phyloP scores from a whole-genome alignment of 2,888 invertebrate genomes.

The Beris morrisii region DNA sequence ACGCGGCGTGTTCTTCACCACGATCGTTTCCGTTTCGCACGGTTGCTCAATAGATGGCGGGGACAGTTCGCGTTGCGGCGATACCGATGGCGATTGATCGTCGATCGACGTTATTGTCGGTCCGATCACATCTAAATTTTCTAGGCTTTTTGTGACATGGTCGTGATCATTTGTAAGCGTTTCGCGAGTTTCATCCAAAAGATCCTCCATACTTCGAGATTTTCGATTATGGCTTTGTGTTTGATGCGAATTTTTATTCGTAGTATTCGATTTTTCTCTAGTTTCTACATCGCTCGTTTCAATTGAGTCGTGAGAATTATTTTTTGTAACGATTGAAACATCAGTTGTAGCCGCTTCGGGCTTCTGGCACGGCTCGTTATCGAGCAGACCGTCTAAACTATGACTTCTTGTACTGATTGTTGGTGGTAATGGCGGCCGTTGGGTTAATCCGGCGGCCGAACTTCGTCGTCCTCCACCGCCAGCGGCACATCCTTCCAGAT shows the following conservation, averaged over 20 bases:
- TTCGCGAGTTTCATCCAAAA: slow-evolving; percentile 58
- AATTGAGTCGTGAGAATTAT: slow-evolving; percentile 46
- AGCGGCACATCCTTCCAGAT: slow-evolving; percentile 40
- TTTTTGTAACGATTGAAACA: slow-evolving; percentile 18
- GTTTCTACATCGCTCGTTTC: slow-evolving; percentile 44
- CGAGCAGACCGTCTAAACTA: slow-evolving; percentile 66
- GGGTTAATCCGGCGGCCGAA: slow-evolving; percentile 52
- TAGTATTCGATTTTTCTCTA: slow-evolving; percentile 1
- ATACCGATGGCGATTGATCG: slow-evolving; percentile 7
- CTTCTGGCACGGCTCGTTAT: slow-evolving; percentile 47
- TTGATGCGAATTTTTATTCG: slow-evolving; percentile 1
- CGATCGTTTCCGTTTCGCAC: slow-evolving; percentile 8
- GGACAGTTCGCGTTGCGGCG: slow-evolving; percentile 13
- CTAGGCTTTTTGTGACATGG: slow-evolving; percentile 55
- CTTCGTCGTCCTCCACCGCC: slow-evolving; percentile 46
- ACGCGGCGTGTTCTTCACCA: slow-evolving; percentile 38
- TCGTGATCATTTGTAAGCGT: slow-evolving; percentile 54
- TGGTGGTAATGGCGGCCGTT: slow-evolving; percentile 50
- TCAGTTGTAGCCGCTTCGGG: slow-evolving; percentile 3
- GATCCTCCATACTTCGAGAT: slow-evolving; percentile 67
- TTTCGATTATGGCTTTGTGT: slow-evolving; percentile 54
- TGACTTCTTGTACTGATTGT: slow-evolving; percentile 59
- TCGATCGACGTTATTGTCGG: slow-evolving; percentile 29
- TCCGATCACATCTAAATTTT: slow-evolving; percentile 45
- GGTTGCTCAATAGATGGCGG: slow-evolving; percentile 28